Conservation (phyloP, 2,113 vertebrate genomes). For the Mustela nigripes region DNA sequence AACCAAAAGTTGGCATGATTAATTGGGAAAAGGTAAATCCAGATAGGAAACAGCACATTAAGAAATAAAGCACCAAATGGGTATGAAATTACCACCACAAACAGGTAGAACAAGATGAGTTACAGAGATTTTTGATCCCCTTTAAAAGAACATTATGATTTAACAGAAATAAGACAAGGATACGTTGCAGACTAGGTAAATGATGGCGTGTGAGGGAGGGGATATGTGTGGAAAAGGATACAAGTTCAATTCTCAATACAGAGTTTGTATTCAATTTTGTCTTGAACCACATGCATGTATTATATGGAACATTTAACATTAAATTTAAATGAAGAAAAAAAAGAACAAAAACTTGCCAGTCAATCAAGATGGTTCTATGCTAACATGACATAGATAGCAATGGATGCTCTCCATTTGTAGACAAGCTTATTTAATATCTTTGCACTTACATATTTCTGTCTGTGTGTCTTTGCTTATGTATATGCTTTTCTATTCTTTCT, state of each 20-base stretch:
- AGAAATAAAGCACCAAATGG: neutral
- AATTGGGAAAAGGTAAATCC: neutral
- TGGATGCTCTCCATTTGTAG: neutral
- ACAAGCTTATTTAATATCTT: neutral
- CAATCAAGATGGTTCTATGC: neutral
- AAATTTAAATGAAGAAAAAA: conserved; percentile 18
- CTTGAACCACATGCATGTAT: neutral
- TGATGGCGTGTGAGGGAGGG: neutral
- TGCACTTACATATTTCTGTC: neutral
- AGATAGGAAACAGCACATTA: neutral
- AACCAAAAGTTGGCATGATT: neutral
- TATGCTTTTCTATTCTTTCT: neutral
- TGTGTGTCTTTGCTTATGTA: neutral
- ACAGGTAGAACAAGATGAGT: neutral
- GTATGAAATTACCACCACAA: neutral
- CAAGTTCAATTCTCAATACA: neutral
- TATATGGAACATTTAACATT: neutral
- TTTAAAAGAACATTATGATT: neutral
- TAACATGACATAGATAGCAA: no score
- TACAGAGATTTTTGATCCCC: neutral
- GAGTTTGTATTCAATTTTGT: neutral
- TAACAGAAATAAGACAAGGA: neutral
- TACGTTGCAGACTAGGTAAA: neutral
- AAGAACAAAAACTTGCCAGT: neutral
- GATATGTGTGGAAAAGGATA: neutral